Conservation (phyloP, 1,140 invertebrate genomes). For the Diachasmimorpha longicaudata region DNA sequence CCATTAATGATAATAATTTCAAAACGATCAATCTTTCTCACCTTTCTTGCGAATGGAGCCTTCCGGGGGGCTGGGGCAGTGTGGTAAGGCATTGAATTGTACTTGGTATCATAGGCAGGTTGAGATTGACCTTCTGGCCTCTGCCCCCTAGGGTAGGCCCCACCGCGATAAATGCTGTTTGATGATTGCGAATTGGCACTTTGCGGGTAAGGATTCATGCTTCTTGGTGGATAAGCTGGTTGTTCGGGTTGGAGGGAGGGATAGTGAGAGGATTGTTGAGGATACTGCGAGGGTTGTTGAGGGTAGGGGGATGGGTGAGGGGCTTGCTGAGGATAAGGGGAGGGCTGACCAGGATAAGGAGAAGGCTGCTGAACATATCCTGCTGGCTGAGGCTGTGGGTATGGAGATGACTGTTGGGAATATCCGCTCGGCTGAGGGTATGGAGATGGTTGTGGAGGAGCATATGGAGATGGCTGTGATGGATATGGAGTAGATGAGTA, state of each 20-base stretch:
- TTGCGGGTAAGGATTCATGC: slow-evolving; percentile 28
- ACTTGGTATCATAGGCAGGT: slow-evolving; percentile 32
- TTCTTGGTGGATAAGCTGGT: slow-evolving; percentile 19
- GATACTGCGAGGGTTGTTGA: slow-evolving; percentile 6
- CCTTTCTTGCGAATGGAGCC: slow-evolving; percentile 43
- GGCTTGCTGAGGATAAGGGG: slow-evolving; percentile 32
- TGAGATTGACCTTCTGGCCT: slow-evolving; percentile 38
- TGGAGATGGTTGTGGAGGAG: neutral
- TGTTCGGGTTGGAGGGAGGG: slow-evolving; percentile 14
- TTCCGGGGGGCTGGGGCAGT: slow-evolving; percentile 42
- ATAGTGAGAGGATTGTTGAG: slow-evolving; percentile 27
- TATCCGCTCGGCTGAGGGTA: neutral
- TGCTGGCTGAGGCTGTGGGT: slow-evolving; percentile 10
- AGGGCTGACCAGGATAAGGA: slow-evolving; percentile 25
- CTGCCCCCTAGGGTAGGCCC: slow-evolving; percentile 51
- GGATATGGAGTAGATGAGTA: slow-evolving; percentile 30
- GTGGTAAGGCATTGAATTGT: slow-evolving; percentile 23
- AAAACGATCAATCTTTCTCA: slow-evolving; percentile 37
- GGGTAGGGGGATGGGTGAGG: slow-evolving; percentile 12
- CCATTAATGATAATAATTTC: neutral
- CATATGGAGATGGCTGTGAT: neutral
- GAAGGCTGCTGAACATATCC: slow-evolving; percentile 1
- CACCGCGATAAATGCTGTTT: slow-evolving; percentile 37
- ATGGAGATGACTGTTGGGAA: too few species aligned
- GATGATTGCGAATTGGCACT: slow-evolving; percentile 21